Base-by-base conservation (phyloP, 2,888 invertebrate species). In the Microchrysa polita region DNA sequence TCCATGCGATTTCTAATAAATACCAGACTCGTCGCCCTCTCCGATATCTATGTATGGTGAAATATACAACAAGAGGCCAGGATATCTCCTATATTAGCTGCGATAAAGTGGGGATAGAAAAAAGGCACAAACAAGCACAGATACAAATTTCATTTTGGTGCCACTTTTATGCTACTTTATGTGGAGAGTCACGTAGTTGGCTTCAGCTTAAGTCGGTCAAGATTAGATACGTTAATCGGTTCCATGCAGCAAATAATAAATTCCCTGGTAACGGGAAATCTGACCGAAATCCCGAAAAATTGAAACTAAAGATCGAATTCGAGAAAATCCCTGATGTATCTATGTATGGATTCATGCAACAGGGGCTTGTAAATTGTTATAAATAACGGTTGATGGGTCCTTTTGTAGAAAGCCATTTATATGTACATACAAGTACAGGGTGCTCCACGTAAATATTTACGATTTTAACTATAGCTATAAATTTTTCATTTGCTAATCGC, bases 161-260 rank as follows among this genome's bases (percentile, higher is more conserved):
- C 27, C 20, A 69, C 14, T 34, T 69, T 69, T 55, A 57, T 69
- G 57, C 55, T 57, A 69, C 40, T 69, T 69, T 69, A 55, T 69
- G 55, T 69, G 69, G 69, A 55, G 40, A 69, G 57, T 69, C 69
- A 69, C 69, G 69, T 69, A 57, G 55, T 18, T 22, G 27, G 59
- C 55, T 7, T 67, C 52, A 67, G 23, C 67, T 69, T 69, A 69
- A 69, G 69, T 57, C 69, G 57, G 69, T 42, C 69, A 42, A 69
- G 69, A 69, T 69, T 69, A 69, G 69, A 69, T 69, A 55, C 69
- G 69, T 57, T 69, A 69, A 69, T 69, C 69, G 69, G 55, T 44
- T 48, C 48, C 40, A 55, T 69, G 69, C 55, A 57, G n/a, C 69
- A 55, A 69, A 69, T 52, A 69, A 69, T 69, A 69, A 69, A 69